Base-by-base conservation (phyloP, 2,797 vertebrate species). In the Onychomys leucogaster region DNA sequence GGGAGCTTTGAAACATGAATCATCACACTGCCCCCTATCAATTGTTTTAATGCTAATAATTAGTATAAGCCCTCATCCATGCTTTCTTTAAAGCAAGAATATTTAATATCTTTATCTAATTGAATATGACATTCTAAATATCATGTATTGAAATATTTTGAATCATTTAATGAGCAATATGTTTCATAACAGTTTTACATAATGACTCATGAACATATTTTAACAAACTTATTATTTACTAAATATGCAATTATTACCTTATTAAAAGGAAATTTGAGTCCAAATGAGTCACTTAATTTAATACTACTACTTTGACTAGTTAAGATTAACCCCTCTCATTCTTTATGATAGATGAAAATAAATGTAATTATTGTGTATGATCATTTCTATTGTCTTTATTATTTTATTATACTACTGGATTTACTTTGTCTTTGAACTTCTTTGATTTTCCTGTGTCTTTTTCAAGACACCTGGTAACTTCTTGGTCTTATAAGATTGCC, bases 181-280 rank as follows among this genome's bases (percentile, higher is more conserved):
- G 77, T 82, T 23, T 94, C 93, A 97, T 37, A 71, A 85, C 69
- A 5, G 0, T 4, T 32, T 88, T 34, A 32, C 0, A 7, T 55
- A 95, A 55, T 63, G 93, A 3, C 17, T 71, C 11, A 88, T 89
- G 52, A 59, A 1, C 5, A 46, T 14, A 65, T 87, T 96, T 92
- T 57, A 89, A 85, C 89, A 96, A 95, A 21, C 25, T 92, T 86
- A 89, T 5, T 95, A 87, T 89, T 98, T 97, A 86, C 97, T 97
- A 93, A 96, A 59, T 7, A 91, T 94, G 23, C 0, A 89, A 71
- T 71, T 96, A n/a, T 19, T 86, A 27, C 67, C 21, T 84, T 95
- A 93, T 85, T 97, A 96, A 96, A 96, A 10, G 95, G 49, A 95
- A 96, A 95, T 75, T 80, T 90, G 95, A 93, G 81, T 37, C 0